Evolutionary conservation across 2,113 vertebrate genomes (phyloP), one percentile per base, ranked within the genome.

Genomic region (Pseudorhombus dupliciocellatus): DNA sequence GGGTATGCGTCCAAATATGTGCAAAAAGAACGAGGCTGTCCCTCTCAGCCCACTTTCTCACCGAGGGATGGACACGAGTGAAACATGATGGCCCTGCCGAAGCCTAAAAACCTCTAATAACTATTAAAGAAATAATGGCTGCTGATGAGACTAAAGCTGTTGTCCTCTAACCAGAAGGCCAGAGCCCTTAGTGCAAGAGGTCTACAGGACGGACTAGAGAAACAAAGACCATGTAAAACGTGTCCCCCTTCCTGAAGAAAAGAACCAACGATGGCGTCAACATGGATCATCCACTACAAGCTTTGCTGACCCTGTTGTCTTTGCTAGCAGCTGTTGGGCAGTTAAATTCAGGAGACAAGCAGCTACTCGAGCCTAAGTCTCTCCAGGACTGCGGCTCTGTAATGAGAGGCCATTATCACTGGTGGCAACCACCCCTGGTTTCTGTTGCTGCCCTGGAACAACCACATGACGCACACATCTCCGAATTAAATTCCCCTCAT

Each of bases 331-430:
- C 56, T 70, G 66, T 73, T 72, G 82, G 72, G 72, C 75, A 74
- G 74, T 34, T 16, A 7, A 46, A 40, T 12, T 40, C 37, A 40
- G 37, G 68, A 71, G 54, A 34, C 16, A 51, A 62, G 68, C 55
- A 5, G 24, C 57, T 71, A 81, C 80, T 67, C 66, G 50, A 68
- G 63, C 65, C 62, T 57, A 48, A 62, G 74, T 69, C 50, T 67
- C 84, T 72, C 37, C 53, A 42, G 70, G 59, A 60, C 65, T 68
- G 30, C 55, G 55, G 80, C 72, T 70, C 65, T 71, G 86, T 86
- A 90, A 90, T 85, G 84, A 79, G 77, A 87, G 69, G 81, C 73
- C 67, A 87, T 89, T 88, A 91, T 89, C 76, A 64, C 70, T 55
- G 50, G 40, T 50, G 68, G 58, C 65, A 28, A 56, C 40, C 66